phyloP scores from a whole-genome alignment of 2,113 vertebrate species.

The Silurus meridionalis region DNA sequence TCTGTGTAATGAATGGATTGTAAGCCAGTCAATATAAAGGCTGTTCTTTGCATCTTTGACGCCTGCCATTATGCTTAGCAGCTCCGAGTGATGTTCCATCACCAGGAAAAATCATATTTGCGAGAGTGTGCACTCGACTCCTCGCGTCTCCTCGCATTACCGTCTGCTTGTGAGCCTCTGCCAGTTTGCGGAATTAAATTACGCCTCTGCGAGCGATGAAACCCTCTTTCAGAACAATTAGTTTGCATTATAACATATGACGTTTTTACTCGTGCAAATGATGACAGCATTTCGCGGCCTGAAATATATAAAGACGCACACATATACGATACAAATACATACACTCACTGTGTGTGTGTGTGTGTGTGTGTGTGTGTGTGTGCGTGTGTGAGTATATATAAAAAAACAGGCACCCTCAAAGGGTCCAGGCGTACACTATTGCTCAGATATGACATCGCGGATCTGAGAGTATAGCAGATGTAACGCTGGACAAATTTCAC shows the following conservation, averaged over 20 bases:
- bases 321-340: no score
- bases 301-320: constrained; percentile 6
- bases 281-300: constrained; percentile 3
- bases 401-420: no score
- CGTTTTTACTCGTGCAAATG: constrained; percentile 47
- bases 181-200: constrained; percentile 48
- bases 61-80: constrained; percentile 52
- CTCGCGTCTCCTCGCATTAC: constrained; percentile 48
- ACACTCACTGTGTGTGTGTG: not conserved
- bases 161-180: constrained; percentile 11
- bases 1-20: not conserved
- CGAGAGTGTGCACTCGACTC: constrained; percentile 40
- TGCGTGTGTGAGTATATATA: not conserved
- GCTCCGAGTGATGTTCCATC: constrained; percentile 54
- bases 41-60: constrained; percentile 34
- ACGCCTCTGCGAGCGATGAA: constrained; percentile 38
- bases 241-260: constrained; percentile 49
- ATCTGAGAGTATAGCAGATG: constrained; percentile 19
- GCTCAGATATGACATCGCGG: not conserved
- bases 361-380: no score
- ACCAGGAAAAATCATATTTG: constrained; percentile 54
- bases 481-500: constrained; percentile 14
- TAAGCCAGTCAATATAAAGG: constrained; percentile 23
- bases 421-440: not conserved
- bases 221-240: constrained; percentile 53